Conservation (phyloP, 2,113 vertebrate genomes). For the Dendropsophus ebraccatus region DNA sequence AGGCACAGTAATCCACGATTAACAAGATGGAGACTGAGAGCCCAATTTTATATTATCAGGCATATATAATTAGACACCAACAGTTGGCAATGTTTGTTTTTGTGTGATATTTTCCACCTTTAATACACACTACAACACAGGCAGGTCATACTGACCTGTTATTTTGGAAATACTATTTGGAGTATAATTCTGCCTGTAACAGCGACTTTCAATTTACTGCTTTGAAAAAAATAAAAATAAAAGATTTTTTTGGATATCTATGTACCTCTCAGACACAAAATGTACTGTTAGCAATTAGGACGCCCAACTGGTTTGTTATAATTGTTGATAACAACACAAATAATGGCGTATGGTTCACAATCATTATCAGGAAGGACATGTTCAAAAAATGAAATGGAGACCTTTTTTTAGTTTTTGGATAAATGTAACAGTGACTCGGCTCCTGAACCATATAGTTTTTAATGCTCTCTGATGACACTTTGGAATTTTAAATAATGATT, state of each 20-base stretch:
- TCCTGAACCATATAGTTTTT: background rate
- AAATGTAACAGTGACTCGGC: background rate
- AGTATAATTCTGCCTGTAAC: conserved; percentile 36
- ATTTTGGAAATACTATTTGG: conserved; percentile 47
- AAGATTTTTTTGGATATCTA: conserved; percentile 20
- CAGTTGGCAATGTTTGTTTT: conserved; percentile 12
- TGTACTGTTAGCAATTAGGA: conserved; percentile 17
- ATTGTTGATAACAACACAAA: conserved; percentile 14
- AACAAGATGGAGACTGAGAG: background rate
- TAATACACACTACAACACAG: conserved; percentile 9
- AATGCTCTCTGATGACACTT: background rate
- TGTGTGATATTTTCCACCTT: conserved; percentile 29
- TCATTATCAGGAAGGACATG: background rate
- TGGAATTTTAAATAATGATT: background rate
- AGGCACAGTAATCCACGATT: background rate
- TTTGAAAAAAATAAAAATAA: conserved; percentile 40
- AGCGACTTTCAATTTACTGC: conserved; percentile 36
- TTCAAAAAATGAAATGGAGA: background rate
- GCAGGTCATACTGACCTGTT: conserved; percentile 50
- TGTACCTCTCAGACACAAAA: conserved; percentile 48
- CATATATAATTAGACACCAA: background rate
- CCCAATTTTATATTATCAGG: background rate
- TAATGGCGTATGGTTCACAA: background rate
- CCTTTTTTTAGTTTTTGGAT: conserved; percentile 3
- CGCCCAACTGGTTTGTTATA: conserved; percentile 1